Base-by-base conservation (phyloP, 2,113 vertebrate genomes). In the Carassius carassius region DNA sequence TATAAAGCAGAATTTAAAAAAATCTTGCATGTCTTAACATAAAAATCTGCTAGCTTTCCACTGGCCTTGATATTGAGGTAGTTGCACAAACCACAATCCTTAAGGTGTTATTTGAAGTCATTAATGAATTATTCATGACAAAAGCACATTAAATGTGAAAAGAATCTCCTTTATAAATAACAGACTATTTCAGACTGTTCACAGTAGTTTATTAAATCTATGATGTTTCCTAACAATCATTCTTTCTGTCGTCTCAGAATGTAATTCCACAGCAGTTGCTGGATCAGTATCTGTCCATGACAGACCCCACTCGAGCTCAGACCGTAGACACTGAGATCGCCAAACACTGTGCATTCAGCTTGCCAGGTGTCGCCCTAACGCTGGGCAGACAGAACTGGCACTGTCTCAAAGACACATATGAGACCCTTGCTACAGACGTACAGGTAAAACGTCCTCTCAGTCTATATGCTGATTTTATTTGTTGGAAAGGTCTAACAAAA, bases 261-360 rank as follows among this genome's bases (percentile, higher is more conserved):
- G 95, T 99, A 65, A 96, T 99, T 72, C 98, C 98, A 79, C 98
- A 99, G 88, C 97, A 96, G 90, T 92, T 99, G 86, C 83, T 99
- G 91, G 98, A 99, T 90, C 98, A 99, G 93, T 99, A 99, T 90
- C 92, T 99, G 37, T 99, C 98, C 0, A 99, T 99, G 98, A 99
- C 98, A 0, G 98, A 99, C 89, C 98, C 98, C 0, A 96, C 96
- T 1, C 96, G 97, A 0, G 98, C 98, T 47, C 98, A 99, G 91
- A 99, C 97, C 0, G 98, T 99, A 1, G 98, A 99, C 83, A 99
- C 97, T 0, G 98, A 99, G 91, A 99, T 99, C 2, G 98, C 98
- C 84, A 99, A 99, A 87, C 98, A 99, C 93, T 99, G 98, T 87
- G 98, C 98, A 37, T 99, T 98, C 91, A 99, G 98, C 94, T 94